A percentile compares a stretch with the other conserved stretches of the same genome.
Evolutionary conservation across 2,888 invertebrate genomes (phyloP).

Genomic region (Plebejus anna): DNA sequence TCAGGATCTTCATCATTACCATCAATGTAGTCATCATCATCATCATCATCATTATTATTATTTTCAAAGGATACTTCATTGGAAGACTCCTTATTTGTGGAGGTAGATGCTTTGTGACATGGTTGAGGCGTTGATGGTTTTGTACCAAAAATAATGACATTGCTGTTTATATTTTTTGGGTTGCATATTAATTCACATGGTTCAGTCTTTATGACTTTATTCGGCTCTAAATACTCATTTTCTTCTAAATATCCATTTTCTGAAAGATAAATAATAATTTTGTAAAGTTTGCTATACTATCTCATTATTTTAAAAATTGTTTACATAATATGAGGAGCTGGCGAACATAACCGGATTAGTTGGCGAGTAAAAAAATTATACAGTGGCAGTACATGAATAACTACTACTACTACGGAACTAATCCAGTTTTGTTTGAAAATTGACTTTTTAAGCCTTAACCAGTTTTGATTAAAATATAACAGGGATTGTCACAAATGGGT

Average conservation of each 20-base stretch:
- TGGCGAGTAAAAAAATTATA: too few species aligned
- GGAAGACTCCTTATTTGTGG: not conserved
- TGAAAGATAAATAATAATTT: slow-evolving; percentile 1
- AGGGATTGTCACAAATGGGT: too few species aligned
- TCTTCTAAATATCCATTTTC: slow-evolving; percentile 1
- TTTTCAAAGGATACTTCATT: not conserved
- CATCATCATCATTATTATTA: not conserved
- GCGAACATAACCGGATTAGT: too few species aligned
- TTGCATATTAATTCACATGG: slow-evolving; percentile 14
- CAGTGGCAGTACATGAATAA: too few species aligned
- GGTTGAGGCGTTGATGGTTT: slow-evolving; percentile 27
- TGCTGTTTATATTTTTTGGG: slow-evolving; percentile 16
- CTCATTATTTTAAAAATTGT: too few species aligned
- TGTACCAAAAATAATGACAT: slow-evolving; percentile 25
- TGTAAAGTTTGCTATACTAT: not conserved
- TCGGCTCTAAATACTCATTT: not conserved
- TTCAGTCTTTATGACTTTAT: slow-evolving; percentile 14
- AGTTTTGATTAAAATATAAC: too few species aligned
- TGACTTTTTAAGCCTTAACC: too few species aligned
- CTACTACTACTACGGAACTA: too few species aligned
- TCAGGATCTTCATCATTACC: slow-evolving; percentile 13
- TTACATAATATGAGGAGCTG: too few species aligned
- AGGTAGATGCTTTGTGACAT: not conserved
- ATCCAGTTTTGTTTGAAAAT: too few species aligned
- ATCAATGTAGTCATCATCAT: not conserved